Conservation (phyloP, 2,797 vertebrate species). For the Dipus sagitta region DNA sequence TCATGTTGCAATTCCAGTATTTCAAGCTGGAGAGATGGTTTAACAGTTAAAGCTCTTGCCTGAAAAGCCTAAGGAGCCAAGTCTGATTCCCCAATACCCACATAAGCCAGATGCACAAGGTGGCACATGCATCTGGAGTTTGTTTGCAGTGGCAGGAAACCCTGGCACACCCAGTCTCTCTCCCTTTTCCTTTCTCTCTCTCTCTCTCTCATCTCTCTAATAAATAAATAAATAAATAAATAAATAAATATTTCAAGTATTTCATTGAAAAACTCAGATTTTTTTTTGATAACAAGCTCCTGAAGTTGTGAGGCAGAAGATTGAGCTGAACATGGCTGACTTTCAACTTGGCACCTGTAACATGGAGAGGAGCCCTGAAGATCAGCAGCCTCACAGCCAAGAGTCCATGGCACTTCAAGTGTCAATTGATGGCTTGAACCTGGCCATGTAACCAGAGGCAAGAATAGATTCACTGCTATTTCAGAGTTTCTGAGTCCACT, state of each 20-base stretch:
- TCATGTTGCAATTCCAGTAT: conserved; percentile 41
- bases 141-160: no score
- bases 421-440: background rate
- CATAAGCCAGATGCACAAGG: no score
- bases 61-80: no score
- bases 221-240: no score
- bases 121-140: no score
- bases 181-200: no score
- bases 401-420: background rate
- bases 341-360: background rate
- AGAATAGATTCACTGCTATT: background rate
- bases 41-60: no score
- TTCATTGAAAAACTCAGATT: background rate
- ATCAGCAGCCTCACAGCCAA: background rate
- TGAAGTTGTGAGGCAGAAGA: background rate
- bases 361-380: background rate
- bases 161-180: no score
- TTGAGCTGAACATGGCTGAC: background rate
- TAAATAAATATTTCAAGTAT: background rate
- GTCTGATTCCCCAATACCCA: no score
- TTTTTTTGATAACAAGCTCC: background rate
- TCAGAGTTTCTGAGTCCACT: background rate
- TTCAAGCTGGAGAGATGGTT: background rate
- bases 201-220: no score
- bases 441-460: rapidly evolving